These are phyloP conservation scores for Sminthurinus signatus DNA, from an alignment of 1,140 invertebrate genomes.

Conservation along the genomic window DNA sequence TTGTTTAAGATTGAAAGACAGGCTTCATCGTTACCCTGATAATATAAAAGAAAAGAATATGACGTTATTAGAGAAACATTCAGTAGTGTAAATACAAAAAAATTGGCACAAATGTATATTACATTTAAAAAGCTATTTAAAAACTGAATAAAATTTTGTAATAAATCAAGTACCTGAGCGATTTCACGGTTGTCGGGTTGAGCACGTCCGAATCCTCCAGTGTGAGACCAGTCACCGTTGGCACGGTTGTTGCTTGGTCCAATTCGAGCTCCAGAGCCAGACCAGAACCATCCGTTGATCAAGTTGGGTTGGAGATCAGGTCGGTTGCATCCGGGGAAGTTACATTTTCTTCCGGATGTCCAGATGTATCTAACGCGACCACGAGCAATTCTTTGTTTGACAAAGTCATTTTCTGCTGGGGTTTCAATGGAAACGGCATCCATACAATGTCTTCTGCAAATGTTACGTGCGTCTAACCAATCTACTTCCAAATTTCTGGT, in stretches of 20 bases:
- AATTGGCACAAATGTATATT: no score
- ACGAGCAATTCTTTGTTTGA: slow-evolving; percentile 73
- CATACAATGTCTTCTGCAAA: slow-evolving; percentile 87
- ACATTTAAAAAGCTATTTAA: no score
- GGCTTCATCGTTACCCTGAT: slow-evolving; percentile 79
- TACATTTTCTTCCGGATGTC: slow-evolving; percentile 85
- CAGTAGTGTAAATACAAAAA: neutral
- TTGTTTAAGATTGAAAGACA: slow-evolving; percentile 84
- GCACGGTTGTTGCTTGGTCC: slow-evolving; percentile 78
- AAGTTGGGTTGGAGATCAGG: slow-evolving; percentile 78
- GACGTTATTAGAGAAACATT: neutral
- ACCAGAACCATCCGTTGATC: slow-evolving; percentile 90
- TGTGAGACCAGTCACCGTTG: slow-evolving; percentile 72
- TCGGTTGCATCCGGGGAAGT: slow-evolving; percentile 79
- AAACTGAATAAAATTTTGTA: no score
- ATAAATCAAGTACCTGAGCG: slow-evolving; percentile 64
- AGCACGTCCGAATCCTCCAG: slow-evolving; percentile 72
- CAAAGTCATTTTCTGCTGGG: slow-evolving; percentile 81
- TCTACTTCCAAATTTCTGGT: slow-evolving; percentile 79
- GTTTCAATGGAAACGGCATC: slow-evolving; percentile 85
- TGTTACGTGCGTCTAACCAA: slow-evolving; percentile 83
- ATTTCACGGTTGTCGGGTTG: slow-evolving; percentile 87
- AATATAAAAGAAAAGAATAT: slow-evolving; percentile 8
- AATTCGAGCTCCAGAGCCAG: slow-evolving; percentile 79
- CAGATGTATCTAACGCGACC: slow-evolving; percentile 68